phyloP scores from a whole-genome alignment of 1,140 invertebrate genomes.

The Gryon sp. region DNA sequence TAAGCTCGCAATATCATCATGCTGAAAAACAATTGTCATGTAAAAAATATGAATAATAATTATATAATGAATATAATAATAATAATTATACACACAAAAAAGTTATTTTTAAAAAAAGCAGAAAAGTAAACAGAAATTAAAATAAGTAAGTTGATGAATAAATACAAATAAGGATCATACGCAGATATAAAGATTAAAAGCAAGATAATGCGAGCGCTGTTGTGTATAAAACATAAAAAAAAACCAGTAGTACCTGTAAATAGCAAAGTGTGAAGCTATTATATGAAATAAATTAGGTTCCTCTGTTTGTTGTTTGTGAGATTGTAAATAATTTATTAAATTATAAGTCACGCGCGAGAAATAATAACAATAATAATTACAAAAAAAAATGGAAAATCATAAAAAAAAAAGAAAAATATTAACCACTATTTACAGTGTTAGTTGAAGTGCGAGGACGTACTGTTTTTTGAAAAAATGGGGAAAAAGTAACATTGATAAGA shows the following conservation, averaged over 20 bases:
- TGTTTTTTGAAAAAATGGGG: conserved; percentile 76
- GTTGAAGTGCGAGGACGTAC: conserved; percentile 65
- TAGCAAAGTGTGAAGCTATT: conserved; percentile 77
- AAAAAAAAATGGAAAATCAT: too few relatives aligned
- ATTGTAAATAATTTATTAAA: conserved; percentile 80
- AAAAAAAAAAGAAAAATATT: conserved; percentile 68
- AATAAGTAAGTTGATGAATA: conserved; percentile 10
- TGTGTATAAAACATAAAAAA: conserved; percentile 62
- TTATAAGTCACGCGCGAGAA: conserved; percentile 70
- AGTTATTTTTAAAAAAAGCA: conserved; percentile 50
- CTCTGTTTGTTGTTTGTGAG: conserved; percentile 80
- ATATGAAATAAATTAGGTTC: conserved; percentile 79
- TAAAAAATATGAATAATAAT: conserved; percentile 25
- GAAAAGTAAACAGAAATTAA: conserved; percentile 11
- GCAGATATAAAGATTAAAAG: conserved; percentile 9
- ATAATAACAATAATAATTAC: too few relatives aligned
- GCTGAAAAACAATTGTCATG: conserved; percentile 28
- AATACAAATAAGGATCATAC: conserved; percentile 6
- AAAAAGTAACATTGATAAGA: conserved; percentile 72
- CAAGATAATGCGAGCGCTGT: conserved; percentile 57
- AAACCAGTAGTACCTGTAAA: conserved; percentile 79
- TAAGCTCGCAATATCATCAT: conserved; percentile 58
- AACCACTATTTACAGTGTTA: conserved; percentile 76
- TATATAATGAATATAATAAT: too few relatives aligned
- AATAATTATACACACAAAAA: conserved; percentile 11